Conservation (phyloP, 37 sponge, comb jelly and placozoan species). For the Chondrosia reniformis region DNA sequence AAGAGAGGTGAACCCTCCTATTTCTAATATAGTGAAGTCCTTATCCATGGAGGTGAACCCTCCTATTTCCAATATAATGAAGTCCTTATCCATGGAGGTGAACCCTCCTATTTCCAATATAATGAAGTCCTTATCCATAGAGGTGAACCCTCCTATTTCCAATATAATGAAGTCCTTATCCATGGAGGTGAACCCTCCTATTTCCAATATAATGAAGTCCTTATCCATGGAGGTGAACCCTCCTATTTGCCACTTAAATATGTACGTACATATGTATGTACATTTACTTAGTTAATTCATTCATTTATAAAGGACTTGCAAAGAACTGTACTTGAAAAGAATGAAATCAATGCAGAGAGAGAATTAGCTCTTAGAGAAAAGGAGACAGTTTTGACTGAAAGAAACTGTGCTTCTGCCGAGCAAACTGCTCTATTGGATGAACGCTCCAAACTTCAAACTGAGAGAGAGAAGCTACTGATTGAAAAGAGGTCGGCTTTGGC, state of each 20-base stretch:
- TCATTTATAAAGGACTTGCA: conserved; percentile 10
- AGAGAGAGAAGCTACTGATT: conserved; percentile 29
- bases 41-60: no score
- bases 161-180: no score
- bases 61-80: no score
- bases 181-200: no score
- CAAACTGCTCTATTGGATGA: conserved; percentile 31
- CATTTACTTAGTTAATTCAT: neutral
- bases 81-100: no score
- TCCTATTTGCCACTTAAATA: neutral
- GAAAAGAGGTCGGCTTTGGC: conserved; percentile 43
- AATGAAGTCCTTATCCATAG: no score
- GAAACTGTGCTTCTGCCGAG: conserved; percentile 17
- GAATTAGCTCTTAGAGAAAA: conserved; percentile 1
- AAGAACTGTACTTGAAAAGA: neutral
- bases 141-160: no score
- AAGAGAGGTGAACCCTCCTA: no score
- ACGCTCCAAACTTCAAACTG: conserved; percentile 6
- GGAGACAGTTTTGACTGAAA: conserved; percentile 5
- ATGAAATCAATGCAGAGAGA: conserved; percentile 2
- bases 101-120: no score
- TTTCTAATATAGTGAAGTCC: no score
- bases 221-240: no score
- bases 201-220: no score
- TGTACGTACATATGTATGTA: conserved; percentile 5